Evolutionary conservation across 2,113 vertebrate species (phyloP), one percentile per base, ranked within the genome.

Genomic region (Lipophrys pholis): DNA sequence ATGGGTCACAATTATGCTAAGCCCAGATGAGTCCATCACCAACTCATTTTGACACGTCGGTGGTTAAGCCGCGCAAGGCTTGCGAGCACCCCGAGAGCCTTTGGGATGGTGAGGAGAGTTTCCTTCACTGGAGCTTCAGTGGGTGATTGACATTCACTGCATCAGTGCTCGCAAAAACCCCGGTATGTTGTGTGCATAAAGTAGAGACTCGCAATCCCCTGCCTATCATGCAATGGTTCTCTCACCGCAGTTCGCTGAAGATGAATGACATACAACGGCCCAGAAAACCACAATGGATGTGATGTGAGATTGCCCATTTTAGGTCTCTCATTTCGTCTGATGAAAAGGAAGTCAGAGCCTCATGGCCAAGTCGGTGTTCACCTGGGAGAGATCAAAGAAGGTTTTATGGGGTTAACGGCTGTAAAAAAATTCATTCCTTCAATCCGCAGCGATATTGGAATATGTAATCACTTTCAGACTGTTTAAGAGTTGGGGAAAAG

Each of bases 311-410:
- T 35, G 52, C 30, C 14, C 14, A 51, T 62, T 49, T 5, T 42
- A 66, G 15, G 61, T 50, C 12, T 57, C 69, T 77, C 61, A 69
- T 80, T 77, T 75, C 40, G 30, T 46, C 48, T 45, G 57, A 78
- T 79, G 62, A 78, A 77, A 76, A 57, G 69, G 14, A 45, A 56
- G 50, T 11, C 6, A 60, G 30, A 46, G 21, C 7, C 41, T 81
- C 15, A 62, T 14, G 55, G 54, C 60, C 48, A 35, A 65, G 58
- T 52, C 6, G 0, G 11, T 45, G 58, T 66, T 83, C 67, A 81
- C 67, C 71, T 72, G 50, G 8, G 15, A 66, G 42, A 81, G 76
- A 82, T 87, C 74, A 91, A 85, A 88, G 77, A 8, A 11, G 17
- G 53, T 58, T 67, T 79, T 52, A 50, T 11, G 1, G 8, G 17